Evolutionary conservation across 1,140 invertebrate genomes (phyloP).

Genomic region (Apis cerana): DNA sequence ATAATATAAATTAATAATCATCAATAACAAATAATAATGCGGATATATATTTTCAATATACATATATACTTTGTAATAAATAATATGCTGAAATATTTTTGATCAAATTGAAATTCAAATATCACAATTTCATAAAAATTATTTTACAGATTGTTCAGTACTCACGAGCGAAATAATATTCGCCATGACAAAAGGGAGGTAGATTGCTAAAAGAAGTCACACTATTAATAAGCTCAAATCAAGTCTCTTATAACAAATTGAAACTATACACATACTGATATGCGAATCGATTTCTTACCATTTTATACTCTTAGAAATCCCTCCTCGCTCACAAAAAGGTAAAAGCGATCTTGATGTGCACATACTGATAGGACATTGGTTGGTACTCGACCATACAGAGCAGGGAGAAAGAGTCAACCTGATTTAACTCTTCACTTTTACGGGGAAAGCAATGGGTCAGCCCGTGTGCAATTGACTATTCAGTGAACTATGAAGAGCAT

Average conservation of each 20-base stretch:
- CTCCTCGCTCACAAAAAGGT: slow-evolving; percentile 72
- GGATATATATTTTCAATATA: too few species aligned
- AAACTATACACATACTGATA: slow-evolving; percentile 59
- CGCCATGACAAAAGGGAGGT: slow-evolving; percentile 14
- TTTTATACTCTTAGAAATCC: slow-evolving; percentile 76
- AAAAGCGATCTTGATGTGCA: slow-evolving; percentile 71
- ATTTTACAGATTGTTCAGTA: not conserved
- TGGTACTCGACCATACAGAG: slow-evolving; percentile 71
- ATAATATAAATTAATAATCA: slow-evolving; percentile 7
- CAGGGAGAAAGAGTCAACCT: slow-evolving; percentile 74
- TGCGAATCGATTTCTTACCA: slow-evolving; percentile 64
- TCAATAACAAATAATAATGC: not conserved
- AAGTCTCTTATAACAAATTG: slow-evolving; percentile 38
- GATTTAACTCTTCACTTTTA: slow-evolving; percentile 73
- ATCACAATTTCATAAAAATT: not conserved
- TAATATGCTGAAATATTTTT: not conserved
- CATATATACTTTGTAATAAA: too few species aligned
- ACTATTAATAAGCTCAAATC: not conserved
- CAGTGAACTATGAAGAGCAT: slow-evolving; percentile 45
- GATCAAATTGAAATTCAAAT: not conserved
- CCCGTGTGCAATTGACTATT: slow-evolving; percentile 45
- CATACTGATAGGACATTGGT: slow-evolving; percentile 73
- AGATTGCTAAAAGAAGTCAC: not conserved
- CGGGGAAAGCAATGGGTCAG: slow-evolving; percentile 68
- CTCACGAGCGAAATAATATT: slow-evolving; percentile 45